Conservation (phyloP, 2,797 vertebrate species). For the Amniataba percoides region DNA sequence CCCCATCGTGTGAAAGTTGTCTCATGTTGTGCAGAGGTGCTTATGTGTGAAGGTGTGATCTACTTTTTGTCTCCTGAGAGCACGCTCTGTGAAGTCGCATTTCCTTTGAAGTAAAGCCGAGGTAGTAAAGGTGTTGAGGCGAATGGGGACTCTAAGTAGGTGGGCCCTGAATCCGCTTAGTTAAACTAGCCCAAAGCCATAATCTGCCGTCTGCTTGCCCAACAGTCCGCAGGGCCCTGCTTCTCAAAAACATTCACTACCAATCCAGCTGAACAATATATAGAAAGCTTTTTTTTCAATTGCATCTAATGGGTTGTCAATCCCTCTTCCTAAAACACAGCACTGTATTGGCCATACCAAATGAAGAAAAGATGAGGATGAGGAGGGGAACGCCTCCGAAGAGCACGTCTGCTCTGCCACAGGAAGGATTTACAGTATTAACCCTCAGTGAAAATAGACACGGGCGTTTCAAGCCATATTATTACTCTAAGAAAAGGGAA, state of each 20-base stretch:
- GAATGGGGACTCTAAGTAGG: constrained; percentile 46
- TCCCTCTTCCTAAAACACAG: constrained; percentile 17
- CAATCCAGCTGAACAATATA: constrained; percentile 10
- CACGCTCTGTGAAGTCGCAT: not conserved
- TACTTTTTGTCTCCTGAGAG: not conserved
- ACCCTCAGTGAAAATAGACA: constrained; percentile 67
- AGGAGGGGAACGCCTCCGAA: constrained; percentile 28
- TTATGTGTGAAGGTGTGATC: not conserved
- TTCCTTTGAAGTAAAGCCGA: constrained; percentile 27
- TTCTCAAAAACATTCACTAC: constrained; percentile 24
- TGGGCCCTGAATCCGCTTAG: constrained; percentile 74
- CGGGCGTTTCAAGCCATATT: constrained; percentile 64
- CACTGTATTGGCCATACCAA: constrained; percentile 20
- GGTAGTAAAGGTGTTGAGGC: constrained; percentile 60
- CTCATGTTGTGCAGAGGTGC: not conserved
- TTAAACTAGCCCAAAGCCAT: constrained; percentile 58
- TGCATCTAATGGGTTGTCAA: constrained; percentile 10
- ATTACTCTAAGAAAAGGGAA: constrained; percentile 48
- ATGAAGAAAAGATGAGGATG: constrained; percentile 13
- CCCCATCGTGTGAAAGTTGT: not conserved
- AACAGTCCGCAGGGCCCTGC: constrained; percentile 29
- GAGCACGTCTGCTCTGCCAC: constrained; percentile 40
- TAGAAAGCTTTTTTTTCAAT: constrained; percentile 13
- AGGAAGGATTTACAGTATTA: constrained; percentile 75
- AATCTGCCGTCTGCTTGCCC: constrained; percentile 71